Percentiles rank a stretch among this genome's conserved stretches.
These are phyloP conservation scores for Thecocarcelia acutangulata DNA, from an alignment of 2,888 invertebrate genomes.

Conservation along the genomic window DNA sequence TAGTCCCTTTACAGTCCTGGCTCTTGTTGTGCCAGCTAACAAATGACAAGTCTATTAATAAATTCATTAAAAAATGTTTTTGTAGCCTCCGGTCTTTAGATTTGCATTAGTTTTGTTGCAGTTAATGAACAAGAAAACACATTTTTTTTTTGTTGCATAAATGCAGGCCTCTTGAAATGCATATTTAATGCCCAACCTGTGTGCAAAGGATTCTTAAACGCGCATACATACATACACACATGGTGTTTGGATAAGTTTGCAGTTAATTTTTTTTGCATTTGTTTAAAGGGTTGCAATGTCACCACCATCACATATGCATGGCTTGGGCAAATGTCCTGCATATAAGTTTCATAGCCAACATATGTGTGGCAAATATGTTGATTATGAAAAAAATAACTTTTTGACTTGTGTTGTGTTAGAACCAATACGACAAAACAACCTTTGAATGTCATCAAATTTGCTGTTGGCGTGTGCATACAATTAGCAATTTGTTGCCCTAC, in stretches of 20 bases:
- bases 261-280: neutral
- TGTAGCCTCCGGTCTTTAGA: slow-evolving; percentile 22
- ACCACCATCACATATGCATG: slow-evolving; percentile 6
- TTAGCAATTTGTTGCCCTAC: slow-evolving; percentile 41
- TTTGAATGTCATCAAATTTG: slow-evolving; percentile 29
- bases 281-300: slow-evolving; percentile 17
- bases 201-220: slow-evolving; percentile 19
- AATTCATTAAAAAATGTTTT: slow-evolving; percentile 25
- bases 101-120: slow-evolving; percentile 39
- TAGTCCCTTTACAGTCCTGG: slow-evolving; percentile 7
- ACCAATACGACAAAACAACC: slow-evolving; percentile 8
- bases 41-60: slow-evolving; percentile 48
- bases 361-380: slow-evolving; percentile 34
- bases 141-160: slow-evolving; percentile 51
- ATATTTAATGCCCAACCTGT: slow-evolving; percentile 14
- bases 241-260: neutral
- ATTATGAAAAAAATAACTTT: slow-evolving; percentile 35
- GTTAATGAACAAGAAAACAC: neutral
- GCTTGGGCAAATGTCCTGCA: slow-evolving; percentile 43
- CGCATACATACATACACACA: neutral
- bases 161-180: slow-evolving; percentile 16
- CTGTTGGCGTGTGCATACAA: slow-evolving; percentile 43
- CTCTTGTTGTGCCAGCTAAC: neutral
- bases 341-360: neutral
- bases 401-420: slow-evolving; percentile 27